Evolutionary conservation across 2,797 vertebrate genomes (phyloP).

Genomic region (Platyrinchus mystaceus): DNA sequence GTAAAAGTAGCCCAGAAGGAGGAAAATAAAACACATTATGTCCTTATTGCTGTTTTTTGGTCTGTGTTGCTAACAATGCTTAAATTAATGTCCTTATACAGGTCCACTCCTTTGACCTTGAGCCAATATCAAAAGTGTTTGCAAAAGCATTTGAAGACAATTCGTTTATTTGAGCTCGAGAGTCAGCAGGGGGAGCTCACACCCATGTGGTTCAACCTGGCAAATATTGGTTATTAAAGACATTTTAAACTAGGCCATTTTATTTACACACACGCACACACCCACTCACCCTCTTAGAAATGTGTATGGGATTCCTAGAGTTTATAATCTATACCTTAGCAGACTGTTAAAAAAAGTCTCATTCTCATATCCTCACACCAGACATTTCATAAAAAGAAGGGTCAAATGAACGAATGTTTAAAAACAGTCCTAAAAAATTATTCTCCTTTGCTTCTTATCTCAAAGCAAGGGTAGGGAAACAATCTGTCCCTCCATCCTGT

Average conservation of each 20-base stretch:
- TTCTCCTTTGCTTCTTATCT: background rate
- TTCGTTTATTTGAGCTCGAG: background rate
- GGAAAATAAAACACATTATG: background rate
- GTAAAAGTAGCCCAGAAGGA: background rate
- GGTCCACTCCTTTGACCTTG: constrained; percentile 57
- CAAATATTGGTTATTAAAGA: background rate
- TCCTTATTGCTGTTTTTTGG: background rate
- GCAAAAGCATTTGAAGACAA: background rate
- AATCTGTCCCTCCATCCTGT: background rate
- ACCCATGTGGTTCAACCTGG: background rate
- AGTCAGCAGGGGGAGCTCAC: constrained; percentile 57
- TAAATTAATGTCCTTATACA: background rate
- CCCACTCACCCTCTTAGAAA: background rate
- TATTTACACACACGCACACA: background rate
- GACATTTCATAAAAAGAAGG: background rate
- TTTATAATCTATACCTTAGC: background rate
- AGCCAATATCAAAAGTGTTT: constrained; percentile 40
- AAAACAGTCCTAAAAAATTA: background rate
- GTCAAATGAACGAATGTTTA: background rate
- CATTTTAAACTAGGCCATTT: constrained; percentile 43
- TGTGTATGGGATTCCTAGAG: background rate
- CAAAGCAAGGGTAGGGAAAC: background rate
- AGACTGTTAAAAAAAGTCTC: background rate
- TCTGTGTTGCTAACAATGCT: background rate
- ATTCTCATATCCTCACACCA: background rate